phyloP scores from a whole-genome alignment of 2,888 invertebrate genomes.

The Leucophora obtusa region DNA sequence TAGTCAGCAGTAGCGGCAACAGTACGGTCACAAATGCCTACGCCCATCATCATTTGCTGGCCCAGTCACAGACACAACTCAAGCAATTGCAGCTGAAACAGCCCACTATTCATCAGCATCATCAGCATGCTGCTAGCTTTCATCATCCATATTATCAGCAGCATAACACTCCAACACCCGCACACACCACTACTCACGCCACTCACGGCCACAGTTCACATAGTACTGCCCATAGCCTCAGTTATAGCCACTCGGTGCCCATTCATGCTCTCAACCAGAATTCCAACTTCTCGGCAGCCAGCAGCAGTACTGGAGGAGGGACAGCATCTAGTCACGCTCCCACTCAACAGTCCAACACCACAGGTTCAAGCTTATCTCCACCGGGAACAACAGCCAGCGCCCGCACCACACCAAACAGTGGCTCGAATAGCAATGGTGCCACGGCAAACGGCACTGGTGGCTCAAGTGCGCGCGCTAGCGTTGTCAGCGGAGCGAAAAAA shows the following conservation, averaged over 20 bases:
- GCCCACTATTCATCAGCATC: conserved; percentile 75
- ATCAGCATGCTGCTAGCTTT: conserved; percentile 69
- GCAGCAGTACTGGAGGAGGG: conserved; percentile 74
- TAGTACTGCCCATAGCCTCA: conserved; percentile 51
- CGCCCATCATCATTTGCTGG: conserved; percentile 66
- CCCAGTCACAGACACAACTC: conserved; percentile 74
- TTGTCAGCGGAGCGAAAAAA: conserved; percentile 69
- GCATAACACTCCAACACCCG: conserved; percentile 55
- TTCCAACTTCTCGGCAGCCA: conserved; percentile 75
- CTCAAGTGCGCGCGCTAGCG: conserved; percentile 61
- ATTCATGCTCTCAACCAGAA: conserved; percentile 75
- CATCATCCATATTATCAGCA: conserved; percentile 74
- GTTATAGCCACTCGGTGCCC: conserved; percentile 66
- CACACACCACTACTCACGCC: conserved; percentile 60
- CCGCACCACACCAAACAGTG: conserved; percentile 56
- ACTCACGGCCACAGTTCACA: conserved; percentile 58
- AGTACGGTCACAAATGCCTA: conserved; percentile 28
- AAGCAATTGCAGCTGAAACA: conserved; percentile 74
- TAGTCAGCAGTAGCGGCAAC: conserved; percentile 41
- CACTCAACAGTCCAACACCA: conserved; percentile 74
- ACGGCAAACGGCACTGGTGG: conserved; percentile 38
- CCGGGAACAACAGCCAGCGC: conserved; percentile 65
- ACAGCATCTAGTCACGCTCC: conserved; percentile 76
- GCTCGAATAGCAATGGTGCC: conserved; percentile 40
- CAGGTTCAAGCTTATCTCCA: conserved; percentile 74